A percentile compares a stretch with the other conserved stretches of the same genome.
Conservation (phyloP, 2,888 invertebrate species). For the Cylindroiulus punctatus region DNA sequence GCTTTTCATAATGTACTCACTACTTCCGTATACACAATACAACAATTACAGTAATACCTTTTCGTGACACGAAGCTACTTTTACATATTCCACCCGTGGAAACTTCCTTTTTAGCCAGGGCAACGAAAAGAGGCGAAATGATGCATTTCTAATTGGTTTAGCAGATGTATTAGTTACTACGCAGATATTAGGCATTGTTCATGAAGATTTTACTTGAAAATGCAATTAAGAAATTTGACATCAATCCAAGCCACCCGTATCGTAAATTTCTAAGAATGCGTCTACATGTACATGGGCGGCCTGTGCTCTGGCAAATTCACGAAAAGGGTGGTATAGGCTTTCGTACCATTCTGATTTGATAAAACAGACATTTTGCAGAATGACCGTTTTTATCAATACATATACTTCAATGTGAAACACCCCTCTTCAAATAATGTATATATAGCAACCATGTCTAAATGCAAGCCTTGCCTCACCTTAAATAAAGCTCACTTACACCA, state of each 20-base stretch:
- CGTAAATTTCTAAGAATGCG: not conserved
- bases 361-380: no score
- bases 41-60: conserved; percentile 34
- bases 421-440: no score
- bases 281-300: not conserved
- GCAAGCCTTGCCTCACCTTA: no score
- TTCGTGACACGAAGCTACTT: conserved; percentile 22
- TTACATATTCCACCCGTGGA: not conserved
- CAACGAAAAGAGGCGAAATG: not conserved
- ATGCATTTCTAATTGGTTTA: conserved; percentile 29
- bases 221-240: not conserved
- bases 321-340: not conserved
- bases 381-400: no score
- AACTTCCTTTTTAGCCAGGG: not conserved
- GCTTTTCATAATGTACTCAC: conserved; percentile 42
- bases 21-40: conserved; percentile 38
- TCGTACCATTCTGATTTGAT: no score
- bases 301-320: not conserved
- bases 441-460: no score
- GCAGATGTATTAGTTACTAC: not conserved
- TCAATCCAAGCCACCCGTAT: not conserved
- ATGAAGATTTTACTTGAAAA: not conserved
- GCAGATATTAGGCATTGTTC: not conserved
- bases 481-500: no score
- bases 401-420: no score